These are phyloP conservation scores for Polyploca ridens DNA, from an alignment of 2,888 invertebrate genomes.

Conservation along the genomic window DNA sequence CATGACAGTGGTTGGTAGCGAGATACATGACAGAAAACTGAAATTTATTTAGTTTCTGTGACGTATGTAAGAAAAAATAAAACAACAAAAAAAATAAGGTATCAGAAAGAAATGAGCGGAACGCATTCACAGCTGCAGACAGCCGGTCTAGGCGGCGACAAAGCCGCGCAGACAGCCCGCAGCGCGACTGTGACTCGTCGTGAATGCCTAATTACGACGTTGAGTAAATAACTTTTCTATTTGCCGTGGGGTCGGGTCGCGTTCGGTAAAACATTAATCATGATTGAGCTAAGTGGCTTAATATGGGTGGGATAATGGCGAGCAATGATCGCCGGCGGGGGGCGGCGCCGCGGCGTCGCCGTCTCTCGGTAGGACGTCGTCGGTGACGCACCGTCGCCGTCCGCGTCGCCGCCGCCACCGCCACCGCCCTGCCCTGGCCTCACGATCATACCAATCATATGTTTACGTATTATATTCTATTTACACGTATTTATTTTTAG, in stretches of 20 bases:
- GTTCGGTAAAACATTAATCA: conserved; percentile 84
- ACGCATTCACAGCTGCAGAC: conserved; percentile 62
- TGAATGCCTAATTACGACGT: conserved; percentile 83
- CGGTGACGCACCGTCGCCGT: conserved; percentile 56
- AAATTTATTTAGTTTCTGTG: neutral
- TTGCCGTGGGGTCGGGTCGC: conserved; percentile 75
- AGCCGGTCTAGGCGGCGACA: conserved; percentile 72
- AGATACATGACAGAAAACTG: too few species aligned
- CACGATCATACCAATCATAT: neutral
- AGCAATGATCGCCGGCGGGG: conserved; percentile 81
- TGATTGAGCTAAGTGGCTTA: conserved; percentile 85
- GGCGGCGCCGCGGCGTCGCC: conserved; percentile 73
- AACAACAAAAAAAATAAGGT: conserved; percentile 38
- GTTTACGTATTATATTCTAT: neutral
- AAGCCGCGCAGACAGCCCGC: conserved; percentile 71
- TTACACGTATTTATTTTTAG: conserved; percentile 2
- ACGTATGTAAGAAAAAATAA: conserved; percentile 22
- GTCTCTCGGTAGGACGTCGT: conserved; percentile 69
- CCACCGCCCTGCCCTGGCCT: conserved; percentile 22
- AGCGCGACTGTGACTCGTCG: conserved; percentile 70
- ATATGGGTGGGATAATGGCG: conserved; percentile 82
- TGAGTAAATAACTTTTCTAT: conserved; percentile 83
- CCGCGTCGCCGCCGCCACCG: conserved; percentile 11
- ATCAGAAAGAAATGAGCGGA: conserved; percentile 50
- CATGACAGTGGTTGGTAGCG: too few species aligned